Base-by-base conservation (phyloP, 2,113 vertebrate genomes). In the Gopherus evgoodei region DNA sequence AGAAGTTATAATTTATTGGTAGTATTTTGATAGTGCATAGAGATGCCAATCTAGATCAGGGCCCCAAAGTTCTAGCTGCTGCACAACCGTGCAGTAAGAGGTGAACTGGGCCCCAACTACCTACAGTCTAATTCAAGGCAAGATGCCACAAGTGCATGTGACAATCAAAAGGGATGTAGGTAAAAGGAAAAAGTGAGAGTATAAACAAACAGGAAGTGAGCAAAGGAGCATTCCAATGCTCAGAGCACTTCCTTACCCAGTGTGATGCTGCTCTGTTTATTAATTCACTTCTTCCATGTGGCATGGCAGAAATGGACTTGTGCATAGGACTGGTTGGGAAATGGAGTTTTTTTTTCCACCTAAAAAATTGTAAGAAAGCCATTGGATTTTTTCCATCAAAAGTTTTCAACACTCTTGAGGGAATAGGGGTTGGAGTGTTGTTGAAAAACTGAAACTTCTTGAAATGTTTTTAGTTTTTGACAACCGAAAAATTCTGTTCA, bases 361-460 rank as follows among this genome's bases (percentile, higher is more conserved):
- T 93, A 89, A 96, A 95, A 54, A 96, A 95, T 54, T 84, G 2
- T 88, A 93, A 90, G 1, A 22, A 84, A 91, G 89, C 78, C 84
- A 86, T 83, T 80, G 89, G 91, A 94, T 96, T 50, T 95, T 54
- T 88, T 95, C 94, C 93, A 8, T 6, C 85, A 35, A 35, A 69
- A 69, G 31, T 69, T 69, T 35, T 65, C 31, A 19, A 19, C 62
- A 65, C 47, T 69, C 94, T 95, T 19, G 6, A 24, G 62, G 56
- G 49, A 69, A 86, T 69, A 56, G 56, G 72, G 62, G 88, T 27
- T 57, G 56, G 56, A 57, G 11, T 27, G 9, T 11, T 25, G n/a
- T 2, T 79, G 79, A 22, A 76, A 76, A 76, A 38, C 72, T 22
- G 6, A 76, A 76, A 12, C 21, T 22, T 76, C 42, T 38, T 38